Evolutionary conservation across 2,113 vertebrate genomes (phyloP).

Genomic region (Elephas maximus): DNA sequence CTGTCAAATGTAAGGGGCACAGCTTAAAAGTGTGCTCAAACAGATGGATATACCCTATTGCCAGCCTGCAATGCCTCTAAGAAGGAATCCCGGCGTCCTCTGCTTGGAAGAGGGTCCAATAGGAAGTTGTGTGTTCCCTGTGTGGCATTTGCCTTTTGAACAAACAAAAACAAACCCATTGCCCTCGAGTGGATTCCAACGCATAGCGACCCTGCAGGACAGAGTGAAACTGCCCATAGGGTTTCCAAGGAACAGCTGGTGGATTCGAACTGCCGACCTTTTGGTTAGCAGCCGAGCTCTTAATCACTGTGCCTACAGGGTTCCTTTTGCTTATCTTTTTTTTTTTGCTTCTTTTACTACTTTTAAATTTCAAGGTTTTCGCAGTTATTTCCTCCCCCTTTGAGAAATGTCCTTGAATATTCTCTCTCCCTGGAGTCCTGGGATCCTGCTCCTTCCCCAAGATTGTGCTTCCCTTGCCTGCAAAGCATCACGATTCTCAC

Average conservation of each 20-base stretch:
- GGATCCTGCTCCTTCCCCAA: not conserved
- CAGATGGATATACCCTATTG: not conserved
- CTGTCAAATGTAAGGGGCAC: not conserved
- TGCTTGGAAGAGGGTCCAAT: slow-evolving; percentile 1
- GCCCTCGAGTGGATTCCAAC: too few species aligned
- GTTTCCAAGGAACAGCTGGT: too few species aligned
- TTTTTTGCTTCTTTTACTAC: not conserved
- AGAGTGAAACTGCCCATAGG: too few species aligned
- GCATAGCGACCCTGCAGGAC: too few species aligned
- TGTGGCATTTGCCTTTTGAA: slow-evolving; percentile 53
- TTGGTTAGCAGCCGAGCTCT: too few species aligned
- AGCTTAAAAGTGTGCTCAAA: slow-evolving; percentile 26
- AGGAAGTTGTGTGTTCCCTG: slow-evolving; percentile 31
- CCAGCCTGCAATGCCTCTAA: not conserved
- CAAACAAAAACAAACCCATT: too few species aligned
- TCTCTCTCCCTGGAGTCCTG: not conserved
- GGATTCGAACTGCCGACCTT: too few species aligned
- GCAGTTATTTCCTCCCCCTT: not conserved
- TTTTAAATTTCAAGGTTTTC: slow-evolving; percentile 61
- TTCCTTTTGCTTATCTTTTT: too few species aligned
- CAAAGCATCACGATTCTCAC: not conserved
- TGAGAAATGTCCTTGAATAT: slow-evolving; percentile 50
- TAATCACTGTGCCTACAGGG: too few species aligned
- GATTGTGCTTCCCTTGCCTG: not conserved
- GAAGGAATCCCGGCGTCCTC: not conserved